Evolutionary conservation across 2,113 vertebrate species (phyloP).

Genomic region (Aramus guarauna): DNA sequence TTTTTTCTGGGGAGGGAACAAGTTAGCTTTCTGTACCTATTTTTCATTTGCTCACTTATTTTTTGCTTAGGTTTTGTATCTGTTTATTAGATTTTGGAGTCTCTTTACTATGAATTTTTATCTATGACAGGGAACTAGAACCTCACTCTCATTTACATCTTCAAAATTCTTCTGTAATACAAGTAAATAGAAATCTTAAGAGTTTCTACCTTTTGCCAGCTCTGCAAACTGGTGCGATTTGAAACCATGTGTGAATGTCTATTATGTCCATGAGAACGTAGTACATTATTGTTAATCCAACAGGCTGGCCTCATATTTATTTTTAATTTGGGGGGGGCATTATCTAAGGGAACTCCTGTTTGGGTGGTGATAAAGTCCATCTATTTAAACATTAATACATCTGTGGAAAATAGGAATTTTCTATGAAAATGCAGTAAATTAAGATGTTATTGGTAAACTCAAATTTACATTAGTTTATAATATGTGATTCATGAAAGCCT

Average conservation of each 20-base stretch:
- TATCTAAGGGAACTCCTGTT: background rate
- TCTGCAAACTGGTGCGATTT: background rate
- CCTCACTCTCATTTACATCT: background rate
- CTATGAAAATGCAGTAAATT: background rate
- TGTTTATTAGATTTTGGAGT: background rate
- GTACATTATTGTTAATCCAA: background rate
- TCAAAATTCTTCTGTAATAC: background rate
- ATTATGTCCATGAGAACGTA: background rate
- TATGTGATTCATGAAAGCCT: background rate
- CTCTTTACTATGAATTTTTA: background rate
- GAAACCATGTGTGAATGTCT: background rate
- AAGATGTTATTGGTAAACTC: background rate
- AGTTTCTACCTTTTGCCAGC: background rate
- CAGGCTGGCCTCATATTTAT: background rate
- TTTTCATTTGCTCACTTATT: background rate
- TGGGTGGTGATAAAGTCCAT: background rate
- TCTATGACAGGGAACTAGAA: background rate
- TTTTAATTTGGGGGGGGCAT: background rate
- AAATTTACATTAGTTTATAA: background rate
- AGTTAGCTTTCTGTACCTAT: background rate
- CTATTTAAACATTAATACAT: background rate
- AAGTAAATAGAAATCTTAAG: background rate
- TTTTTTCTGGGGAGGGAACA: background rate
- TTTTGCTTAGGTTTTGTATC: background rate
- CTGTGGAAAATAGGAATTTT: background rate